Evolutionary conservation across 2,888 invertebrate genomes (phyloP).

Genomic region (Yponomeuta sedellus): DNA sequence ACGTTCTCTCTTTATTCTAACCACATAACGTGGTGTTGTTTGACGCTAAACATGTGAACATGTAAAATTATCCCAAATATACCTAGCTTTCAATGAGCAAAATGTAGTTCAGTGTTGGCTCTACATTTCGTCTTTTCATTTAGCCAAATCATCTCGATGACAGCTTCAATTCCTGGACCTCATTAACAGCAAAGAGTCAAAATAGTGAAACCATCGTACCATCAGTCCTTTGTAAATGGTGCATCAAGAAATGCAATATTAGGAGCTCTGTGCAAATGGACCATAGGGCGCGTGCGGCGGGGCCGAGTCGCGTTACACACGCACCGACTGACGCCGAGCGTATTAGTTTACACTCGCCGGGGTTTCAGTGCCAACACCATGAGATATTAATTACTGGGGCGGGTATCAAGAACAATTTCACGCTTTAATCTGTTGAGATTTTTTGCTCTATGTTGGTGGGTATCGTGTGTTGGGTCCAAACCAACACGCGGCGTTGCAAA

Average conservation of each 20-base stretch:
- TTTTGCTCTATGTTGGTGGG: background rate
- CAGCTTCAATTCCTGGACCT: constrained; percentile 11
- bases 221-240: constrained; percentile 57
- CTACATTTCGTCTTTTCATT: background rate
- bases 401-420: constrained; percentile 58
- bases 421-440: constrained; percentile 36
- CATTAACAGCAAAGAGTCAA: background rate
- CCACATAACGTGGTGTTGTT: too few relatives aligned
- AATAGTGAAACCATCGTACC: background rate
- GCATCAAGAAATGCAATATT: constrained; percentile 64
- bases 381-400: constrained; percentile 68
- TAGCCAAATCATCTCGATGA: constrained; percentile 7
- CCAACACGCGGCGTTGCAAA: too few relatives aligned
- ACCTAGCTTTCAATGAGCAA: too few relatives aligned
- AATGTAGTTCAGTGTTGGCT: background rate
- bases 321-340: constrained; percentile 28
- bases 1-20: too few relatives aligned
- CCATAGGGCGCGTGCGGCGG: constrained; percentile 61
- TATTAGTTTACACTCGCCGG: constrained; percentile 15
- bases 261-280: constrained; percentile 67
- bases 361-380: constrained; percentile 53
- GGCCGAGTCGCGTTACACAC: constrained; percentile 49
- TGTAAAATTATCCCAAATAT: background rate
- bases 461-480: constrained; percentile 6
- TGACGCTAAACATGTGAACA: too few relatives aligned